Percentiles rank a stretch among this genome's conserved stretches.
These are phyloP conservation scores for Romanogobio albipinnatus DNA, from an alignment of 2,113 vertebrate genomes.

Conservation along the genomic window DNA sequence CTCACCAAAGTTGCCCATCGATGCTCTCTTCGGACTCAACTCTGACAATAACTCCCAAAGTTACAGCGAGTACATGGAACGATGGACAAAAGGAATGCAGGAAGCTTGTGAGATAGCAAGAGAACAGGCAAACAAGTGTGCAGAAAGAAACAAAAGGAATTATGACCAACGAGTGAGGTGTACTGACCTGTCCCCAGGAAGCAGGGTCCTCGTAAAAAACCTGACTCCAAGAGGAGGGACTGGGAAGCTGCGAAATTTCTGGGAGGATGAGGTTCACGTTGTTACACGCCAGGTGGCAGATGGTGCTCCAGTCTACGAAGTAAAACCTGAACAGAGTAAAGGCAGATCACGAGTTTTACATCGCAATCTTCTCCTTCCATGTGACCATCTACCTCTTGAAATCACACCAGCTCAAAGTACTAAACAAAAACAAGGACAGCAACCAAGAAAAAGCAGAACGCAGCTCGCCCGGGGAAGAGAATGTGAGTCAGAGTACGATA, in stretches of 20 bases:
- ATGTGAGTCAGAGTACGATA: not conserved
- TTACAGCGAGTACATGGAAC: constrained; percentile 4
- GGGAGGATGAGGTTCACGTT: not conserved
- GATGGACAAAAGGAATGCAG: constrained; percentile 3
- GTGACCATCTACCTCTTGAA: too few relatives aligned
- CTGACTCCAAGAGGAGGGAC: not conserved
- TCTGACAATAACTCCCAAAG: not conserved
- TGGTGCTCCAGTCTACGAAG: not conserved
- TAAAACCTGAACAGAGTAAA: not conserved
- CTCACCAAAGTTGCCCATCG: not conserved
- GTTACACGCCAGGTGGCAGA: not conserved
- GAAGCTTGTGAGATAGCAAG: constrained; percentile 23
- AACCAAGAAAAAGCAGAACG: too few relatives aligned
- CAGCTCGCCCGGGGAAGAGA: too few relatives aligned
- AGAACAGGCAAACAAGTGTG: not conserved
- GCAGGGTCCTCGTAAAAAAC: not conserved
- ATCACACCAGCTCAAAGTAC: too few relatives aligned
- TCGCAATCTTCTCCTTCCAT: too few relatives aligned
- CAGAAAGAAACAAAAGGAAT: constrained; percentile 18
- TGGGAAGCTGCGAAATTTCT: not conserved
- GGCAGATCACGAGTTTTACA: not conserved
- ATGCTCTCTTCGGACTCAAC: not conserved
- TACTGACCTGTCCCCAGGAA: not conserved
- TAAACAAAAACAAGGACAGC: too few relatives aligned
- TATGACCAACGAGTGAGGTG: not conserved